phyloP scores from a whole-genome alignment of 1,140 invertebrate genomes.

The Melipona quadrifasciata region DNA sequence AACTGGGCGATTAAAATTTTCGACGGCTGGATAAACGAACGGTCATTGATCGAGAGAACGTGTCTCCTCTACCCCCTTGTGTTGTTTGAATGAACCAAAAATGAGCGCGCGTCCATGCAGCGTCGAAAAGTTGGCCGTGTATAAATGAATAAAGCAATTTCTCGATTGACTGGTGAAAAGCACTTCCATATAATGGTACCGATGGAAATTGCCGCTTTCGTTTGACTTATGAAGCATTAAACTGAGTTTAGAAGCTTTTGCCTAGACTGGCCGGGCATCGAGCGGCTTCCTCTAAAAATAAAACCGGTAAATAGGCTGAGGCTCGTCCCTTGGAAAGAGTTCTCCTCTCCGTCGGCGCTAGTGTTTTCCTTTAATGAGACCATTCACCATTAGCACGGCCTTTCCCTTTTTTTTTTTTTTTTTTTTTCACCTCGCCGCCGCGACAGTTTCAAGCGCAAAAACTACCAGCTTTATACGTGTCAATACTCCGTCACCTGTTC shows the following conservation, averaged over 20 bases:
- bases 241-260: conserved; percentile 49
- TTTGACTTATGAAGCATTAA: conserved; percentile 54
- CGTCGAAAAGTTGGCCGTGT: conserved; percentile 14
- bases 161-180: conserved; percentile 57
- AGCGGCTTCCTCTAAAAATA: conserved; percentile 50
- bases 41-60: not conserved
- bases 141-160: conserved; percentile 54
- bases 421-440: not conserved
- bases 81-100: conserved; percentile 46
- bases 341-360: not conserved
- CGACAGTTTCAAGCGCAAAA: conserved; percentile 33
- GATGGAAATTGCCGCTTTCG: conserved; percentile 57
- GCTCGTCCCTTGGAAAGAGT: conserved; percentile 40
- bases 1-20: not conserved
- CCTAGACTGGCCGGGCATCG: not conserved
- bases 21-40: not conserved
- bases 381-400: conserved; percentile 33
- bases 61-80: not conserved
- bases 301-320: conserved; percentile 50
- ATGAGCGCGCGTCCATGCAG: not conserved
- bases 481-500: conserved; percentile 30
- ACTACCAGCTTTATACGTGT: conserved; percentile 38
- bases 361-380: conserved; percentile 46
- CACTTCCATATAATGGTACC: conserved; percentile 46
- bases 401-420: not conserved